Base-by-base conservation (phyloP, 2,888 invertebrate species). In the Ectropis crepuscularia region DNA sequence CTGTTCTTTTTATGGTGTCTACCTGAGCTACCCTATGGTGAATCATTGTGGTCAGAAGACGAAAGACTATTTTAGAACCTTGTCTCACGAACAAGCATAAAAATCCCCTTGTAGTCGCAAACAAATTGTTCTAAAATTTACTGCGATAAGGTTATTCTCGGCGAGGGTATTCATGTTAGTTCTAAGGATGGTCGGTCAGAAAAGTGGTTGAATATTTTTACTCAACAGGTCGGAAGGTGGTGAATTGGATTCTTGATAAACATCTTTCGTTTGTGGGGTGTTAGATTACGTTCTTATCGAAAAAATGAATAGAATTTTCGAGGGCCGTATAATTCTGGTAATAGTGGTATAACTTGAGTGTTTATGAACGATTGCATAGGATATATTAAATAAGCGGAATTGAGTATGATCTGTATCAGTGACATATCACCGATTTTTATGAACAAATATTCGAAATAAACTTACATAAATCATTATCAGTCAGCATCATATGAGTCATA, bases 1-100 rank as follows among this genome's bases (percentile, higher is more conserved):
- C 83, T 84, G 83, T 78, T 74, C 76, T 72, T 75, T 77, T 77
- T 77, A 73, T 75, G 71, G 74, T 76, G 75, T 73, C 66, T 79
- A 74, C 79, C 74, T 73, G 60, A 60, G 57, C 57, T 48, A 61
- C 64, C 64, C 64, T 65, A 65, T 65, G 77, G 74, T 76, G 77
- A 82, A 74, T 81, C 81, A 79, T 80, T 75, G 74, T 74, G 71
- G 72, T 70, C 62, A 66, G 67, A 46, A 53, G 16, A 55, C 50
- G 45, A 38, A 38, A 55, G 57, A 53, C 51, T 41, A 5, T 43
- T 57, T 47, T 65, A 53, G 53, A 48, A 61, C 64, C 39, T 43
- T 61, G 39, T 45, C 60, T 12, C 36, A 51, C 36, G 57, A 53
- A 54, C 16, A 11, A 37, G 7, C 2, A 51, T 38, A 9, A 9